phyloP scores from a whole-genome alignment of 1,140 invertebrate genomes.

The Cydia pomonella region DNA sequence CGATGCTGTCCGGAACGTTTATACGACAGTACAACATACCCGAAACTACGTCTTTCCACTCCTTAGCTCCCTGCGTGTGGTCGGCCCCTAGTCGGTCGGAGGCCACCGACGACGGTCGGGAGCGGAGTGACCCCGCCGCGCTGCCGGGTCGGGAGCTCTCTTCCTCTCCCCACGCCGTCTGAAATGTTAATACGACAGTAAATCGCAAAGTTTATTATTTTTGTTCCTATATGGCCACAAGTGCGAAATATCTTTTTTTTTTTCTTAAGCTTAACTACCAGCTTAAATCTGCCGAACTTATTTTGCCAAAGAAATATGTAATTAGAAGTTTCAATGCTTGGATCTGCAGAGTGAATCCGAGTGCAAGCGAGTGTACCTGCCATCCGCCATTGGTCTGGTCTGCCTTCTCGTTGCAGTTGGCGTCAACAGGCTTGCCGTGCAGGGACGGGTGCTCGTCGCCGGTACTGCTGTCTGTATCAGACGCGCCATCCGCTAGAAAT shows the following conservation, averaged over 20 bases:
- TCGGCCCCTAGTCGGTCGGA: slow-evolving; percentile 64
- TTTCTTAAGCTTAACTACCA: too few relatives aligned
- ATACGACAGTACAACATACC: slow-evolving; percentile 75
- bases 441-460: slow-evolving; percentile 76
- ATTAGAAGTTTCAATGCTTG: too few relatives aligned
- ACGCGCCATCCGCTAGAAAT: slow-evolving; percentile 66
- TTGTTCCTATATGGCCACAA: too few relatives aligned
- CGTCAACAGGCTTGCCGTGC: slow-evolving; percentile 62
- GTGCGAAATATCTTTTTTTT: too few relatives aligned
- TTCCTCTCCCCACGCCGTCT: slow-evolving; percentile 61
- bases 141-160: slow-evolving; percentile 54
- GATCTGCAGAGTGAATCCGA: too few relatives aligned
- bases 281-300: too few relatives aligned
- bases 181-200: neutral
- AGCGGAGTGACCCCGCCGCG: slow-evolving; percentile 39
- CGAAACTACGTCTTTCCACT: slow-evolving; percentile 88
- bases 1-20: too few relatives aligned
- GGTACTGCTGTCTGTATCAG: slow-evolving; percentile 77
- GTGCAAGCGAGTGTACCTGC: too few relatives aligned
- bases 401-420: slow-evolving; percentile 67
- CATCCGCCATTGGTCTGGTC: slow-evolving; percentile 66
- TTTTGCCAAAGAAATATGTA: too few relatives aligned
- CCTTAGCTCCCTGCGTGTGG: slow-evolving; percentile 67
- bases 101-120: slow-evolving; percentile 80
- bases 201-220: too few relatives aligned